Evolutionary conservation across 2,888 invertebrate species (phyloP).

Genomic region (Eucera pruinosa): DNA sequence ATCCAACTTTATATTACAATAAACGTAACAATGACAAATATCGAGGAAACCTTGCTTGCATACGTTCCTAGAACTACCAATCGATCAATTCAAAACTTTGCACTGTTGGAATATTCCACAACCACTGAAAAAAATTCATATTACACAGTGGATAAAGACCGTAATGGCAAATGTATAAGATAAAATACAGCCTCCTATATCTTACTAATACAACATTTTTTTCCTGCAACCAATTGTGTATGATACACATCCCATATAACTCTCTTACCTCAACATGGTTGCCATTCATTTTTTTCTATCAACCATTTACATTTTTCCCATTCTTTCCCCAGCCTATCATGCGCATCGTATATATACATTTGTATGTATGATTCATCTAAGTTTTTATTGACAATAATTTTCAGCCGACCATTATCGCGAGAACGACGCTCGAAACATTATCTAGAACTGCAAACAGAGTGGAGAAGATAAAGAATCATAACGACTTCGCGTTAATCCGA

Average conservation of each 20-base stretch:
- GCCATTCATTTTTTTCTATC: background rate
- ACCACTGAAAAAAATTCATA: background rate
- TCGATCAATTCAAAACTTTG: background rate
- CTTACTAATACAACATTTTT: background rate
- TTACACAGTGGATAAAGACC: background rate
- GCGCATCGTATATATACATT: background rate
- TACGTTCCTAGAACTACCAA: background rate
- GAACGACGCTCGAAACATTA: background rate
- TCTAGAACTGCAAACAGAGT: slow-evolving; percentile 17
- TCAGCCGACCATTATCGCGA: background rate
- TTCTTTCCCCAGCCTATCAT: background rate
- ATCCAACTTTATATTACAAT: no score
- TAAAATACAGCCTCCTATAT: no score
- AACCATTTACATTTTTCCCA: background rate
- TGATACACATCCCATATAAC: background rate
- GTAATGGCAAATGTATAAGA: background rate
- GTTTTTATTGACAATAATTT: slow-evolving; percentile 8
- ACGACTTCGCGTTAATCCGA: slow-evolving; percentile 17
- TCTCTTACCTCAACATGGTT: no score
- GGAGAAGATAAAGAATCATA: slow-evolving; percentile 26
- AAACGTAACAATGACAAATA: no score
- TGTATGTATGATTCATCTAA: background rate
- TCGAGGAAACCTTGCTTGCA: no score
- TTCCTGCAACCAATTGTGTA: background rate
- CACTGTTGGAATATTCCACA: background rate